Evolutionary conservation across 2,113 vertebrate genomes (phyloP).

Genomic region (Argyrosomus japonicus): DNA sequence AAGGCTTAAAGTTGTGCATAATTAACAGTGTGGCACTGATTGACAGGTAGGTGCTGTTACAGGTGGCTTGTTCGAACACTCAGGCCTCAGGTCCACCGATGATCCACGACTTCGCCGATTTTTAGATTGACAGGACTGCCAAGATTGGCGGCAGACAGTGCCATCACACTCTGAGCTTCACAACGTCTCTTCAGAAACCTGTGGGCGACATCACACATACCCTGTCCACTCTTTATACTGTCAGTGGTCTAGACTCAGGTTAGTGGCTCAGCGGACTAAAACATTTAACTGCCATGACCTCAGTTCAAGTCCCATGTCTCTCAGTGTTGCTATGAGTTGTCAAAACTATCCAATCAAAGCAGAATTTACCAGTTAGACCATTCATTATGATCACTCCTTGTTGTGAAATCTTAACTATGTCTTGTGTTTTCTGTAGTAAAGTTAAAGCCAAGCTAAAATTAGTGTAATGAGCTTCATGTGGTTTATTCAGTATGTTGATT

Average conservation of each 20-base stretch:
- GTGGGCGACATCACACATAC: too few relatives aligned
- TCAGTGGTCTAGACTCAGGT: background rate
- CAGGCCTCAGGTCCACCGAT: too few relatives aligned
- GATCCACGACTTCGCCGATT: too few relatives aligned
- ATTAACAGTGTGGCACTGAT: too few relatives aligned
- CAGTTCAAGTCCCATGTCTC: background rate
- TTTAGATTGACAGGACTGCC: too few relatives aligned
- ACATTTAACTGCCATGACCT: background rate
- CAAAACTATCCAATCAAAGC: background rate
- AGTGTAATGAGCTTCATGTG: background rate
- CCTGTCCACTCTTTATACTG: too few relatives aligned
- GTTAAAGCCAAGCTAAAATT: background rate
- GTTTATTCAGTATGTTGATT: background rate
- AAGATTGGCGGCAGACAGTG: too few relatives aligned
- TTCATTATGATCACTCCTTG: background rate
- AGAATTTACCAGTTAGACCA: background rate
- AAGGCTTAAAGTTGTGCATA: too few relatives aligned
- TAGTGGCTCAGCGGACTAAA: background rate
- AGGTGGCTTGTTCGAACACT: too few relatives aligned
- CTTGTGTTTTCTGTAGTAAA: background rate
- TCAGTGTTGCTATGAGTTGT: background rate
- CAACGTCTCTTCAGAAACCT: too few relatives aligned
- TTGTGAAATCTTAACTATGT: background rate
- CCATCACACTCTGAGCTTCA: too few relatives aligned
- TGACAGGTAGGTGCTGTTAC: too few relatives aligned